phyloP scores from a whole-genome alignment of 2,113 vertebrate species.

The Callospermophilus lateralis region DNA sequence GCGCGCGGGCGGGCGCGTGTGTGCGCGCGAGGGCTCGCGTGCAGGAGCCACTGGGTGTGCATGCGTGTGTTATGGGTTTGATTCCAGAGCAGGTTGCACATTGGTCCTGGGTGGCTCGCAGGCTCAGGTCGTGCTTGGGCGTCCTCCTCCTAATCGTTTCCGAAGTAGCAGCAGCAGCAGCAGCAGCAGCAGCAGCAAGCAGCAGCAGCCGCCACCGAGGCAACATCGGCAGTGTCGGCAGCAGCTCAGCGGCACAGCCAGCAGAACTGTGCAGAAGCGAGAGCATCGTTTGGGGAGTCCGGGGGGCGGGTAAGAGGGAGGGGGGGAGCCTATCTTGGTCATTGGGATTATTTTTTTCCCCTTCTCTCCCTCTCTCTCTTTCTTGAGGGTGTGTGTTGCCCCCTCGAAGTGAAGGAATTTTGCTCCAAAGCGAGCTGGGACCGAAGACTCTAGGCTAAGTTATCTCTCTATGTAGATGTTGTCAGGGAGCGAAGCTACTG shows the following conservation, averaged over 20 bases:
- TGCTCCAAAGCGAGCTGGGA: slow-evolving; percentile 83
- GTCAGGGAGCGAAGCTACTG: slow-evolving; percentile 88
- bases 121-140: slow-evolving; percentile 82
- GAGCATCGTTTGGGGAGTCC: slow-evolving; percentile 81
- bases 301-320: slow-evolving; percentile 81
- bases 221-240: slow-evolving; percentile 31
- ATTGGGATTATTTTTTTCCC: slow-evolving; percentile 74
- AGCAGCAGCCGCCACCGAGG: slow-evolving; percentile 2
- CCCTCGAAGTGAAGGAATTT: slow-evolving; percentile 89
- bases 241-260: slow-evolving; percentile 68
- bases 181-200: slow-evolving; percentile 43
- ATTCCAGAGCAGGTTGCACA: slow-evolving; percentile 85
- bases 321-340: slow-evolving; percentile 76
- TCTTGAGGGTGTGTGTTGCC: slow-evolving; percentile 79
- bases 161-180: slow-evolving; percentile 70
- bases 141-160: slow-evolving; percentile 79
- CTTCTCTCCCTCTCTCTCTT: slow-evolving; percentile 77
- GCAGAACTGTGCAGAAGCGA: slow-evolving; percentile 77
- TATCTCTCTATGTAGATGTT: slow-evolving; percentile 87
- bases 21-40: slow-evolving; percentile 76
- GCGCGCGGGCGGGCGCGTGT: slow-evolving; percentile 54
- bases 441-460: slow-evolving; percentile 87
- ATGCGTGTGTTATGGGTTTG: slow-evolving; percentile 85
- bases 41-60: slow-evolving; percentile 79
- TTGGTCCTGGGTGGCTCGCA: slow-evolving; percentile 84